These are phyloP conservation scores for Gasterosteus nipponicus DNA, from an alignment of 2,113 vertebrate genomes.

Conservation along the genomic window DNA sequence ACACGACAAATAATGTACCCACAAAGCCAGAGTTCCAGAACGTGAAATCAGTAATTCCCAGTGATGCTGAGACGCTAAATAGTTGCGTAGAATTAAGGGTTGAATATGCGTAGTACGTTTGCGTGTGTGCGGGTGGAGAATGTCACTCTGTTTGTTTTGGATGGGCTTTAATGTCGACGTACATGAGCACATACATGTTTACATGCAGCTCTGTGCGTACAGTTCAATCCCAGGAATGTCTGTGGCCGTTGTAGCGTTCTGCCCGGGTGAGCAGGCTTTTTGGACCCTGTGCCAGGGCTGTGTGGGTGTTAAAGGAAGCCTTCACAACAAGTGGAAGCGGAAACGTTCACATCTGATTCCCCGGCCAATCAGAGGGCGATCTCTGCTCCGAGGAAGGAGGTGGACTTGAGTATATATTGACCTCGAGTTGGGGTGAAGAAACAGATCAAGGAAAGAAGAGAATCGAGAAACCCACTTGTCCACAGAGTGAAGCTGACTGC, in stretches of 20 bases:
- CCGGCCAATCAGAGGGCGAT: constrained; percentile 75
- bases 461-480: constrained; percentile 20
- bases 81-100: not conserved
- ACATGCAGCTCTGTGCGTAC: constrained; percentile 15
- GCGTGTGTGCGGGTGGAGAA: not conserved
- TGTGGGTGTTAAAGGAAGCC: constrained; percentile 71
- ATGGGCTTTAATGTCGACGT: not conserved
- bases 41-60: not conserved
- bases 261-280: constrained; percentile 49
- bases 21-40: constrained; percentile 14
- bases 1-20: constrained; percentile 13
- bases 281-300: constrained; percentile 54
- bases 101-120: not conserved
- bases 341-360: constrained; percentile 73
- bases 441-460: constrained; percentile 49
- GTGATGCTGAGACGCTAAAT: not conserved
- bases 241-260: constrained; percentile 48
- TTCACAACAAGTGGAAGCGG: constrained; percentile 67
- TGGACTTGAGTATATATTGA: constrained; percentile 77
- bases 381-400: constrained; percentile 52
- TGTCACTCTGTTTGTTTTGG: not conserved
- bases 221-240: constrained; percentile 47
- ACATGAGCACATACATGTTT: not conserved
- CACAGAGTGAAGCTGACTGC: constrained; percentile 13
- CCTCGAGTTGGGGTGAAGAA: constrained; percentile 32